Evolutionary conservation across 2,113 vertebrate species (phyloP).

Genomic region (Puma concolor): DNA sequence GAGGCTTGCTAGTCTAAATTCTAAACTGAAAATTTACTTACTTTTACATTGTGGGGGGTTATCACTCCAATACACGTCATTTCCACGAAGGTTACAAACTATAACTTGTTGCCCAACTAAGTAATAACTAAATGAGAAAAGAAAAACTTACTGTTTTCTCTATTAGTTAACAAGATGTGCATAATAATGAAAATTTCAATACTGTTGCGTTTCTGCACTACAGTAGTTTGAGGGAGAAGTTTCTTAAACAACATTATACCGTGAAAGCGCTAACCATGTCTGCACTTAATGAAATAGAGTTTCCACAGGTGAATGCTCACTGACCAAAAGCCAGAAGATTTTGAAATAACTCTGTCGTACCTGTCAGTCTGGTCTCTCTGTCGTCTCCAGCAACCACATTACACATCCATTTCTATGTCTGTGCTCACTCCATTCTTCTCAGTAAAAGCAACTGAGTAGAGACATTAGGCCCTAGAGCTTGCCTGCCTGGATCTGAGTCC

Average conservation of each 20-base stretch:
- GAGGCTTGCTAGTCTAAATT: not conserved
- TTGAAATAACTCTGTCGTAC: not conserved
- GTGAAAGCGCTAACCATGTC: not conserved
- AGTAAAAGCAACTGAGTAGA: not conserved
- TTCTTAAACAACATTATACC: not conserved
- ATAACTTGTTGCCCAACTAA: not conserved
- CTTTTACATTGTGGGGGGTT: constrained; percentile 67
- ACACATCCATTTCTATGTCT: not conserved
- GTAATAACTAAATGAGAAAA: constrained; percentile 69
- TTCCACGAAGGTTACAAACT: not conserved
- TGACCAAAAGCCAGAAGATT: not conserved
- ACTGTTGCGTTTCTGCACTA: not conserved
- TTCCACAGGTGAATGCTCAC: not conserved
- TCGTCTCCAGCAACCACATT: not conserved
- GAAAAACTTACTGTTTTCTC: not conserved
- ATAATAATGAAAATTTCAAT: not conserved
- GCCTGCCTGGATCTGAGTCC: not conserved
- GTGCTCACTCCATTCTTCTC: not conserved
- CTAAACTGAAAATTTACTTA: constrained; percentile 49
- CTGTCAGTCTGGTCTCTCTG: not conserved
- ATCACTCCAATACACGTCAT: constrained; percentile 13
- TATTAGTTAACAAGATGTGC: not conserved
- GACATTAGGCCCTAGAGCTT: not conserved
- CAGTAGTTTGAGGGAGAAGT: not conserved
- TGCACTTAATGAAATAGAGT: not conserved